Base-by-base conservation (phyloP, 2,113 vertebrate genomes). In the Oenanthe oenanthe region DNA sequence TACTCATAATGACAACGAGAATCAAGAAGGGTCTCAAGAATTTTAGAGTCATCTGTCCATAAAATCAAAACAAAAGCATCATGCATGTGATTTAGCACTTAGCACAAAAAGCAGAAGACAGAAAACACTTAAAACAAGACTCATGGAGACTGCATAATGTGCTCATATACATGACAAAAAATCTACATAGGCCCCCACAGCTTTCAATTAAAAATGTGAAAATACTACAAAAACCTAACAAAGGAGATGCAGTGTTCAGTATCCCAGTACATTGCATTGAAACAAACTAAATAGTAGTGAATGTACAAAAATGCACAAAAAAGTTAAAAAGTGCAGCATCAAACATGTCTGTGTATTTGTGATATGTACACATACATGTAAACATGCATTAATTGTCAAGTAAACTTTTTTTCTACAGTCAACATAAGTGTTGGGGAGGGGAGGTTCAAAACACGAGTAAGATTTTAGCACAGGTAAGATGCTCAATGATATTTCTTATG, bases 61-160 rank as follows among this genome's bases (percentile, higher is more conserved):
- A 72, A 56, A 85, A 78, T 15, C 32, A 54, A 75, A 92, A 57
- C n/a, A 89, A 81, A 78, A 57, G 24, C 32, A 60, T 48, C 74
- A 54, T 0, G 0, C 31, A 54, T 3, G 8, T 63, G 36, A 89
- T 74, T 60, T 57, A 85, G 63, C 10, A 38, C 28, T 20, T 17
- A 67, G 17, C 8, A 43, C 60, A 79, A 81, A 77, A 91, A 78
- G 13, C 56, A 75, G 56, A 66, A 53, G 36, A 18, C 17, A 67
- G 36, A 63, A 88, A 85, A 65, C 58, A 68, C 51, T 81, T 66
- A 84, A 79, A 92, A 56, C 43, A 90, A 85, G 57, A 74, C 25
- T 65, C 48, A 70, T 2, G 16, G 29, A 92, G 54, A 61, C 26
- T 82, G 66, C 26, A 85, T 50, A 76, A 78, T 25, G 42, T n/a